Base-by-base conservation (phyloP, 2,113 vertebrate species). In the Brachyhypopomus occidentalis region DNA sequence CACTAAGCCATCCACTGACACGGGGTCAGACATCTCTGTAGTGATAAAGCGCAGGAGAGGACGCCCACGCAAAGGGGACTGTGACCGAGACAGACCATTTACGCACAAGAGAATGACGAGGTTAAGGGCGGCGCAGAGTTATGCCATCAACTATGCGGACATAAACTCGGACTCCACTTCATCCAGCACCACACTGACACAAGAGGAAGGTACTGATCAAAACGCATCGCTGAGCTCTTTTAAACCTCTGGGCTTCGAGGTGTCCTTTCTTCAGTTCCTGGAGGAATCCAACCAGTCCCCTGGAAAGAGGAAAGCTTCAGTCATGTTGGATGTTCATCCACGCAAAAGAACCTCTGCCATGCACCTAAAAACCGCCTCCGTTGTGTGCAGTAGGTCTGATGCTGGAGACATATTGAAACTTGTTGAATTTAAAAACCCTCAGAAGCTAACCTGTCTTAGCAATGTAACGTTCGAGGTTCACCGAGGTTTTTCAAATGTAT, bases 211-310 rank as follows among this genome's bases (percentile, higher is more conserved):
- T n/a, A 38, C 90, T 0, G 94, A 96, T 55, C 92, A 92, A 0
- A 88, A 89, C 58, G 93, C 95, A 4, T 92, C 94, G 0, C 92
- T 98, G 91, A 94, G 95, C 85, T 94, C 97, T 0, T 99, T 99
- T 84, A 99, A 97, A 79, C 97, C 97, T 0, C 97, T 98, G 96
- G 97, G 97, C 38, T 99, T 99, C 86, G 97, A 99, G 90, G 95
- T 95, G 58, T 98, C 97, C 0, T 99, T 99, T 89, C 91, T 98
- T 56, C 95, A 98, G 83, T 99, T 98, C 82, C 90, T 99, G 16
- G 96, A 98, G 84, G 95, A 98, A 86, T 96, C 97, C 5, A 96
- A 93, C 75, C 93, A 95, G 59, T 94, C 93, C 56, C 84, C 94
- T 27, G 93, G 92, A 76, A 95, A 90, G 87, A 94, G 83, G 75